Base-by-base conservation (phyloP, 2,113 vertebrate species). In the Varanus salvator region DNA sequence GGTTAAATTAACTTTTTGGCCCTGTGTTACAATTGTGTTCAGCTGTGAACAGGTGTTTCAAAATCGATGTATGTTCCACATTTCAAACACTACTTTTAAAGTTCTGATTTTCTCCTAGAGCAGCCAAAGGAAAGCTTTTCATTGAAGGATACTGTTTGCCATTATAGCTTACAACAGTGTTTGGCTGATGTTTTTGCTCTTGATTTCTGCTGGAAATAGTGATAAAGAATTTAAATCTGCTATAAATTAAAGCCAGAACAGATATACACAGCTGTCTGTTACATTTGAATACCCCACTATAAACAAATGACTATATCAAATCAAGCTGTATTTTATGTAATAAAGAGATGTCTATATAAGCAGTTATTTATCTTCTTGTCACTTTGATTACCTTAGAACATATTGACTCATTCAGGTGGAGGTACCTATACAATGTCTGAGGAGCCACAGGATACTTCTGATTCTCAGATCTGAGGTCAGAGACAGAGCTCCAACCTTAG, bases 181-280 rank as follows among this genome's bases (percentile, higher is more conserved):
- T 95, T 93, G 74, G 88, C 94, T 93, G 94, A 90, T 93, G 91
- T 91, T 89, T 94, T 96, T 90, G 83, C 78, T 83, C 90, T 94
- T 93, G 90, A 89, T 96, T 94, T 96, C 93, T 95, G 91, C 87
- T 97, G 85, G 93, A 96, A 96, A 95, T 76, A 74, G 72, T 97
- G 92, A 97, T 96, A 94, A 95, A 96, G 90, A 97, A 96, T 96
- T 96, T 87, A 96, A 95, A 97, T 96, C 89, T 95, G 91, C 1
- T n/a, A 92, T 93, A 94, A 96, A 96, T 96, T 93, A 95, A 94
- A 95, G 95, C 94, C 95, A 91, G 93, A 96, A 93, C 85, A 89
- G 94, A 91, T 96, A 97, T 91, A 93, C 97, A 96, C 91, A 90
- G 93, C 94, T 96, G 93, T 93, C 88, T 93, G 92, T 92, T 81